Base-by-base conservation (phyloP, 2,113 vertebrate genomes). In the Bothrops jararaca region DNA sequence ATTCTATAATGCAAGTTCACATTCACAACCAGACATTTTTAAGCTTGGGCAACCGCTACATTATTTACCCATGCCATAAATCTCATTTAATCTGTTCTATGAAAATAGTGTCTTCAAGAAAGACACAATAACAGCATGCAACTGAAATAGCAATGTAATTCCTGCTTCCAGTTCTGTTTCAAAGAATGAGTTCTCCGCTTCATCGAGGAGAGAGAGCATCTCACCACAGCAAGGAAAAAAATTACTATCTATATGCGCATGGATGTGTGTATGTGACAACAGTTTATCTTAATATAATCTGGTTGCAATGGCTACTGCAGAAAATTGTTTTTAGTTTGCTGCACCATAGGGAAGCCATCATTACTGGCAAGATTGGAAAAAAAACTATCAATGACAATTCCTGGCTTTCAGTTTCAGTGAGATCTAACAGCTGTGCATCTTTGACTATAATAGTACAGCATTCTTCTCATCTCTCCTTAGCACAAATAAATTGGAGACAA, bases 271-370 rank as follows among this genome's bases (percentile, higher is more conserved):
- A 74, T 96, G 90, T 91, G 95, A 97, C 95, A 97, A 96, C 93
- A 96, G 96, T 97, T 97, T 94, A 96, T 97, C 95, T 96, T 97
- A 96, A 97, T 94, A 96, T 91, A 97, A 96, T 97, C 94, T 95
- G 92, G 95, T 97, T 96, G 95, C 95, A 97, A 96, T 89, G 96
- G 94, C 95, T 94, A 96, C 96, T 95, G 94, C 92, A 96, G 95
- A 96, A 97, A 97, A 97, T 97, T 96, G 95, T 95, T 96, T 9
- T n/a, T 90, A 89, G 93, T 96, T 97, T 97, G 95, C 92, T 94
- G 91, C 97, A 97, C 96, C 93, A 93, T 95, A 50, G 94, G 96
- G 97, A 97, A 93, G 94, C 96, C 94, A 95, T 96, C 93, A 93
- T 97, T 96, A 97, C 96, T 92, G 94, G 96, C 92, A 96, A 96